These are phyloP conservation scores for Tipula helvola DNA, from an alignment of 2,888 invertebrate genomes.

Conservation along the genomic window DNA sequence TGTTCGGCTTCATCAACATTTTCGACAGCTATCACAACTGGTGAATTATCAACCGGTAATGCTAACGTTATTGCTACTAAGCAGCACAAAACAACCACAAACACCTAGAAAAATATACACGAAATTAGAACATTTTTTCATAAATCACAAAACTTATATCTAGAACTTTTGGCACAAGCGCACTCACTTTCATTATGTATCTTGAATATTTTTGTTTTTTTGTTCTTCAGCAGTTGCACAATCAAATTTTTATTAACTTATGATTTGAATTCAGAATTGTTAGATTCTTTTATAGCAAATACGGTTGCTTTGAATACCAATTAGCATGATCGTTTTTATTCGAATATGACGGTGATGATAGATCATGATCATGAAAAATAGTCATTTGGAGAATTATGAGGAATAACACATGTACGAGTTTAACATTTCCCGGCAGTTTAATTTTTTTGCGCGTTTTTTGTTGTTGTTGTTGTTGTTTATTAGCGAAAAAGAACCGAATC, in stretches of 20 bases:
- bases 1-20: not conserved
- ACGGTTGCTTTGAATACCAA: not conserved
- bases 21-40: not conserved
- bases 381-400: not conserved
- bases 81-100: not conserved
- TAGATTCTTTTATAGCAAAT: not conserved
- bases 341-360: not conserved
- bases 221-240: not conserved
- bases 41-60: not conserved
- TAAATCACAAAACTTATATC: not conserved
- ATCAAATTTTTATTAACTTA: not conserved
- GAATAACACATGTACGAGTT: not conserved
- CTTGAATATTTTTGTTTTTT: not conserved
- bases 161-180: not conserved
- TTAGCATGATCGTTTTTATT: not conserved
- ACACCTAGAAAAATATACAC: not conserved
- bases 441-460: not conserved
- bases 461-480: too few relatives aligned
- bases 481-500: not conserved
- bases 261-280: not conserved
- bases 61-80: not conserved
- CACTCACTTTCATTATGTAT: not conserved
- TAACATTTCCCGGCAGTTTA: not conserved
- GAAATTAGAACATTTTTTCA: not conserved
- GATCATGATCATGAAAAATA: not conserved